These are phyloP conservation scores for Drosophila cognata DNA, from an alignment of 2,888 invertebrate genomes.

Conservation along the genomic window DNA sequence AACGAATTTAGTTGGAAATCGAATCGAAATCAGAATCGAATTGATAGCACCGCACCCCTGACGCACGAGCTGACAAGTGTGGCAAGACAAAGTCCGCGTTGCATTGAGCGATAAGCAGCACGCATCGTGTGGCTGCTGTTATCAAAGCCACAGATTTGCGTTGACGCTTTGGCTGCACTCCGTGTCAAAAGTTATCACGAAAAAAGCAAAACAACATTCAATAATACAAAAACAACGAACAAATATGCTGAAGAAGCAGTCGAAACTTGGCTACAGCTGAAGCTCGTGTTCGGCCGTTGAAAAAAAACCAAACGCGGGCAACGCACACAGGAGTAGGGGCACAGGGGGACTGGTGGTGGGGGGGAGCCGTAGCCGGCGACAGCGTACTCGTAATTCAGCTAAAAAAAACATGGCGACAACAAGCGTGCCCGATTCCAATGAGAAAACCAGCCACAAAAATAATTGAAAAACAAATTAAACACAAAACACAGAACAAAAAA, in stretches of 20 bases:
- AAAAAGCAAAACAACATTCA: constrained; percentile 40
- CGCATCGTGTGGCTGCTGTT: constrained; percentile 43
- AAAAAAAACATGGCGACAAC: constrained; percentile 79
- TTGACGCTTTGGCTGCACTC: constrained; percentile 18
- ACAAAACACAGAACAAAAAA: constrained; percentile 40
- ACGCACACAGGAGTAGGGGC: not conserved
- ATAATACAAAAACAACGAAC: constrained; percentile 1
- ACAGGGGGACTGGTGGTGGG: not conserved
- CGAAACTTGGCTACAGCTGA: constrained; percentile 27
- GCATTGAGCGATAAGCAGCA: constrained; percentile 52
- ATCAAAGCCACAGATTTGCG: constrained; percentile 33
- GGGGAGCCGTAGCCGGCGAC: constrained; percentile 20
- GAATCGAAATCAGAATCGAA: constrained; percentile 12
- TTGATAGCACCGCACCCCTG: not conserved
- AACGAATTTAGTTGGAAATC: constrained; percentile 2
- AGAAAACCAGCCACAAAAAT: constrained; percentile 71
- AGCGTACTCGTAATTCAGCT: constrained; percentile 51
- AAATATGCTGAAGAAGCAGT: constrained; percentile 40
- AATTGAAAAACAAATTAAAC: constrained; percentile 80
- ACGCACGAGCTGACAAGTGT: not conserved
- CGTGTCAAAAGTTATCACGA: constrained; percentile 71
- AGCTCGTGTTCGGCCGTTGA: constrained; percentile 39
- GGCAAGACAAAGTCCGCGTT: constrained; percentile 57
- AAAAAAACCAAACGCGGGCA: not conserved
- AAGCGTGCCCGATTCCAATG: constrained; percentile 74